These are phyloP conservation scores for Ahaetulla prasina DNA, from an alignment of 2,113 vertebrate genomes.

Conservation along the genomic window DNA sequence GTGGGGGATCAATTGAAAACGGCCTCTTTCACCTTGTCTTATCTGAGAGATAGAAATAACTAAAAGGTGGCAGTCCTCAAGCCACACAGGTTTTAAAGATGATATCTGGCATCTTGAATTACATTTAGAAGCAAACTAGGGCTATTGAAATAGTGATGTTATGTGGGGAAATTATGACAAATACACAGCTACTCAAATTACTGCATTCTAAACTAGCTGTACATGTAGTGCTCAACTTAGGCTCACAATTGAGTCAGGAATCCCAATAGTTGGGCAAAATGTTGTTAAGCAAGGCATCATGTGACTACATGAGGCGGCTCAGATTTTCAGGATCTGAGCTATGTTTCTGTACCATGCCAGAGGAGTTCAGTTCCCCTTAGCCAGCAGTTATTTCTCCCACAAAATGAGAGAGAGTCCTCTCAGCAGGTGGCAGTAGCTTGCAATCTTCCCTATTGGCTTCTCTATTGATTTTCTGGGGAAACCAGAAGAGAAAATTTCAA, in stretches of 20 bases:
- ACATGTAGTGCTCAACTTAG: not conserved
- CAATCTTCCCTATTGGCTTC: not conserved
- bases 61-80: not conserved
- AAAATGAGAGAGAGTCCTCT: not conserved
- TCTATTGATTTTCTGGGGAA: not conserved
- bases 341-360: not conserved
- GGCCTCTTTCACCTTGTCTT: not conserved
- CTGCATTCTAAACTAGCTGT: not conserved
- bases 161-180: not conserved
- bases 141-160: not conserved
- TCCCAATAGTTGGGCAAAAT: not conserved
- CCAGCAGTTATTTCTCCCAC: not conserved
- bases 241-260: not conserved
- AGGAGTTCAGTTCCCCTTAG: not conserved
- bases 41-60: not conserved
- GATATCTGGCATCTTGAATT: not conserved
- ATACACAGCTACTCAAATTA: not conserved
- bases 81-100: not conserved
- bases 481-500: not conserved
- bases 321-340: not conserved
- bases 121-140: not conserved
- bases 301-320: not conserved
- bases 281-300: not conserved
- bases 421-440: not conserved
- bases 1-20: not conserved